A percentile compares a stretch with the other conserved stretches of the same genome.
phyloP scores from a whole-genome alignment of 2,888 invertebrate genomes.

The Drosophila suboccidentalis region DNA sequence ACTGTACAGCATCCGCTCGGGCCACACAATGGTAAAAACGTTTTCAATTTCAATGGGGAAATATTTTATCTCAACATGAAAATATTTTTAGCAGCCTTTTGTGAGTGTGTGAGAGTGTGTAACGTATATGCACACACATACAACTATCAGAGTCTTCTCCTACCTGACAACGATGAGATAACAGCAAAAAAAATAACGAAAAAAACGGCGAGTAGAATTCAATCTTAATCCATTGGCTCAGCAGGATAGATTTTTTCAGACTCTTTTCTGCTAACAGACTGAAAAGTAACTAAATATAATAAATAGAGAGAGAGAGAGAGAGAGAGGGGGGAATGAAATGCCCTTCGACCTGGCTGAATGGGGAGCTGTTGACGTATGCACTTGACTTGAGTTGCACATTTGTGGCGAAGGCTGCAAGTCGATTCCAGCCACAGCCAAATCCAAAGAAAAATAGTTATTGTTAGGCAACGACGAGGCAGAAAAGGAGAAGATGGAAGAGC shows the following conservation, averaged over 20 bases:
- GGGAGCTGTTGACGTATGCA: conserved; percentile 71
- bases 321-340: conserved; percentile 2
- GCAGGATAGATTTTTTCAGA: conserved; percentile 20
- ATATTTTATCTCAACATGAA: conserved; percentile 78
- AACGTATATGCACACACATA: neutral
- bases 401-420: conserved; percentile 64
- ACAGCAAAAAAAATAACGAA: conserved; percentile 23
- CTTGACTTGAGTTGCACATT: conserved; percentile 80
- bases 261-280: conserved; percentile 27
- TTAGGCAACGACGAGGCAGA: conserved; percentile 29
- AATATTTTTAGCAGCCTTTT: conserved; percentile 71
- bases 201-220: conserved; percentile 56
- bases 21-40: conserved; percentile 73
- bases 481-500: neutral
- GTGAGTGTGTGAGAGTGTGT: conserved; percentile 20
- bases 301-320: conserved; percentile 12
- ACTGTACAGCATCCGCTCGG: conserved; percentile 75
- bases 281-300: conserved; percentile 63
- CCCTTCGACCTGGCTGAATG: conserved; percentile 37
- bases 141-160: conserved; percentile 54
- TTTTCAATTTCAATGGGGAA: conserved; percentile 75
- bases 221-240: conserved; percentile 74
- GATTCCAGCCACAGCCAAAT: conserved; percentile 67
- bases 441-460: conserved; percentile 64
- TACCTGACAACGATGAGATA: conserved; percentile 67